Base-by-base conservation (phyloP, 2,797 vertebrate species). In the Hippopotamyrus pictus region DNA sequence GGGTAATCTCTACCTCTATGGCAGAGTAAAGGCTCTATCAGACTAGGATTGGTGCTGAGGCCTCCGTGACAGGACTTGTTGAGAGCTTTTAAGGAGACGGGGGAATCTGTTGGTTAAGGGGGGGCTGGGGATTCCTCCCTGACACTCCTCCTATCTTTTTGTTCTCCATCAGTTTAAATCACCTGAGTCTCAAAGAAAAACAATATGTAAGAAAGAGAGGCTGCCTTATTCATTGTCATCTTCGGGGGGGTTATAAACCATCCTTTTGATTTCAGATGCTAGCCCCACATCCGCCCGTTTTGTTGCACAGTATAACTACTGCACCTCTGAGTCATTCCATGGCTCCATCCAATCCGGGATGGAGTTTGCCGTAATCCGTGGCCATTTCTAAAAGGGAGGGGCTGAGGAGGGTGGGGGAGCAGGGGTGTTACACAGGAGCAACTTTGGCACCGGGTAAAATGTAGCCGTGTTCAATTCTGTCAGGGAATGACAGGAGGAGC, bases 1-100 rank as follows among this genome's bases (percentile, higher is more conserved):
- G 89, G 57, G 65, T 37, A 14, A 44, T 87, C 91, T 92, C 29
- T 17, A 57, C 84, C 51, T 46, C 88, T 33, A 73, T 86, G 88
- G 41, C 29, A 17, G 46, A 29, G 50, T n/a, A 62, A 88, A 88
- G 29, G 3, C 76, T 91, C 53, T 57, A 88, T 62, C 76, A 41
- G 69, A 87, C 22, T 25, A 57, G 44, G 41, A n/a, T 3, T 53
- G 86, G 33, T 37, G 19, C 29, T 86, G 51, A 17, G 88, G 33
- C 3, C 57, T 87, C 22, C 6, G 14, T 87, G 89, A 88, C 88
- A 22, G 8, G 37, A 88, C 85, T 82, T 76, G 37, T 46, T 87
- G 2, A 89, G 46, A 5, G n/a, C 9, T n/a, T 84, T 69, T 12
- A 79, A 25, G 76, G 62, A 33, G 22, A 19, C 3, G 19, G 29